A percentile compares a stretch with the other conserved stretches of the same genome.
phyloP scores from a whole-genome alignment of 2,113 vertebrate genomes.

The Tylochromis polylepis region DNA sequence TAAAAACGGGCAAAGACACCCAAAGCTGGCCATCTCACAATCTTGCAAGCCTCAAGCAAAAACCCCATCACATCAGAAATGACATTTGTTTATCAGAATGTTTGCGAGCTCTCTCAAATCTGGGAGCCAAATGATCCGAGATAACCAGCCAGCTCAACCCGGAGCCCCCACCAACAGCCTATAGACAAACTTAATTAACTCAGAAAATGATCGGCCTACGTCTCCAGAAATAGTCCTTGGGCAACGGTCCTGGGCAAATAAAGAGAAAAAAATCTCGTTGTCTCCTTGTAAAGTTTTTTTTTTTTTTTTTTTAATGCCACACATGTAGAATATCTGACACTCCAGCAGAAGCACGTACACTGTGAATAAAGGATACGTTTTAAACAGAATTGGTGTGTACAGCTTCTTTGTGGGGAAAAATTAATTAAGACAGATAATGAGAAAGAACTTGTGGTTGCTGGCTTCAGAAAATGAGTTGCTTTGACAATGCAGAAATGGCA shows the following conservation, averaged over 20 bases:
- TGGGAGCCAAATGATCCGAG: background rate
- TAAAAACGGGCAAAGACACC: background rate
- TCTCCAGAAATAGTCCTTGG: background rate
- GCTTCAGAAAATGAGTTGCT: background rate
- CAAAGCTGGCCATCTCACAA: background rate
- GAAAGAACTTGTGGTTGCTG: background rate
- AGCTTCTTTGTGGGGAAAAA: background rate
- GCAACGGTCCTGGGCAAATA: background rate
- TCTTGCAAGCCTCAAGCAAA: background rate
- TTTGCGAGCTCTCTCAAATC: background rate
- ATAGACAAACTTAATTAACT: constrained; percentile 34
- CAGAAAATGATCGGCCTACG: background rate
- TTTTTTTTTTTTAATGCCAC: background rate
- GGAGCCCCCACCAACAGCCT: constrained; percentile 17
- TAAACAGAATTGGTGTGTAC: background rate
- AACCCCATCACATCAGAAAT: background rate
- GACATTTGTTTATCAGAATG: constrained; percentile 26
- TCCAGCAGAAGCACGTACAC: background rate
- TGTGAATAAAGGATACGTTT: background rate
- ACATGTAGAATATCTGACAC: background rate
- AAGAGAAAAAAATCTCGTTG: fast-evolving
- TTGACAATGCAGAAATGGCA: background rate
- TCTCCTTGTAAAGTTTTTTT: background rate
- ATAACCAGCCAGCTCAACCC: background rate
- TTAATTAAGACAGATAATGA: background rate